Evolutionary conservation across 1,140 invertebrate genomes (phyloP).

Genomic region (Euborellia annulipes): DNA sequence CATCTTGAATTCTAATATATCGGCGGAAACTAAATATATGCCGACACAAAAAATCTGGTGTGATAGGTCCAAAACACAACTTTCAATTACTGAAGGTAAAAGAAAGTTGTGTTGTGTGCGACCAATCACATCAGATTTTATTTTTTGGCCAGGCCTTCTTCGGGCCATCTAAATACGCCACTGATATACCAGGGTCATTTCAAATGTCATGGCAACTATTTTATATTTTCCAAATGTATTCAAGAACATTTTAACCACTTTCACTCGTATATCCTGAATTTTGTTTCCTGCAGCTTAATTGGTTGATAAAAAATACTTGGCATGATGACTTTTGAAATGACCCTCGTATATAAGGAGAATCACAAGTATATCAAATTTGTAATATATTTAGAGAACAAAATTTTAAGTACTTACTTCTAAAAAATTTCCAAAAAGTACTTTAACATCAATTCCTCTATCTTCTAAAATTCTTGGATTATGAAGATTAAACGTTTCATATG

Average conservation of each 20-base stretch:
- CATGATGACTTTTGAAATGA: background rate
- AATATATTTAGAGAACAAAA: no score
- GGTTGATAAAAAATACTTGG: background rate
- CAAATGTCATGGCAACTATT: no score
- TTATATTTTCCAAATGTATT: background rate
- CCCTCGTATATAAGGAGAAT: background rate
- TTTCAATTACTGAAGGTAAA: no score
- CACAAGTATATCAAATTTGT: background rate
- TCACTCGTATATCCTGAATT: background rate
- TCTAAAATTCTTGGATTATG: conserved; percentile 26
- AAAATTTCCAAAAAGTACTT: conserved; percentile 31
- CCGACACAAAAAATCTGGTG: no score
- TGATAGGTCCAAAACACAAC: no score
- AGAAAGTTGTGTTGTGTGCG: no score
- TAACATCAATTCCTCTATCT: conserved; percentile 27
- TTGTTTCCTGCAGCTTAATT: background rate
- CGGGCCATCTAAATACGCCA: no score
- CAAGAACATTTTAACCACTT: background rate
- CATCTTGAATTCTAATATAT: no score
- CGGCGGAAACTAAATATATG: no score
- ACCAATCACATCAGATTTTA: no score
- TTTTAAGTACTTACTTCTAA: conserved; percentile 24
- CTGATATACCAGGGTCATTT: no score
- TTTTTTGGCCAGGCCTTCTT: no score
- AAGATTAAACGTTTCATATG: conserved; percentile 32